A percentile compares a stretch with the other conserved stretches of the same genome.
Conservation (phyloP, 2,113 vertebrate genomes). For the Cercopithecus mona region DNA sequence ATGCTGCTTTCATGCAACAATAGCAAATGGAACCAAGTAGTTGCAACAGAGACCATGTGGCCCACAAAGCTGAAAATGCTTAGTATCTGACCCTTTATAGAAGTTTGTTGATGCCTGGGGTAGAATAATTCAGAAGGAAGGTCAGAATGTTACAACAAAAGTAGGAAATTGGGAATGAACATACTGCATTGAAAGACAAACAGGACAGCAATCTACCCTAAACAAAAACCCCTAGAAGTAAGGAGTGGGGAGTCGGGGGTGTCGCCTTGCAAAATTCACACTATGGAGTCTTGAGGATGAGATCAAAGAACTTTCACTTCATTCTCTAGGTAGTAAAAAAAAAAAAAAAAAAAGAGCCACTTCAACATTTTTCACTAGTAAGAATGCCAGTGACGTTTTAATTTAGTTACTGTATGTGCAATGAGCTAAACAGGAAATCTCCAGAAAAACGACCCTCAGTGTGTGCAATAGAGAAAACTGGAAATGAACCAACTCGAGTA, state of each 20-base stretch:
- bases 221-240: background rate
- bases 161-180: background rate
- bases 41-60: background rate
- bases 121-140: background rate
- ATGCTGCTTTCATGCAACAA: background rate
- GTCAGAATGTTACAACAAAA: background rate
- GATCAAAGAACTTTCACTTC: background rate
- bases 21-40: background rate
- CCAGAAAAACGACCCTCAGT: background rate
- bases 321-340: background rate
- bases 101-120: background rate
- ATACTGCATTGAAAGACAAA: background rate
- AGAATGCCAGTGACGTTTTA: background rate
- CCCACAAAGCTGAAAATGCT: background rate
- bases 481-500: background rate
- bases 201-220: background rate
- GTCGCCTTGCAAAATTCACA: background rate
- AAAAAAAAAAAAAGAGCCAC: background rate
- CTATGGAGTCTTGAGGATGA: background rate
- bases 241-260: accelerated
- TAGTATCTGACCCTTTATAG: background rate
- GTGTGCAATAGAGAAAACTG: background rate
- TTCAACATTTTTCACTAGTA: background rate
- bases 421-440: background rate
- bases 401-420: background rate